These are phyloP conservation scores for Platorchestia sp. DNA, from an alignment of 1,140 invertebrate species.

Conservation along the genomic window DNA sequence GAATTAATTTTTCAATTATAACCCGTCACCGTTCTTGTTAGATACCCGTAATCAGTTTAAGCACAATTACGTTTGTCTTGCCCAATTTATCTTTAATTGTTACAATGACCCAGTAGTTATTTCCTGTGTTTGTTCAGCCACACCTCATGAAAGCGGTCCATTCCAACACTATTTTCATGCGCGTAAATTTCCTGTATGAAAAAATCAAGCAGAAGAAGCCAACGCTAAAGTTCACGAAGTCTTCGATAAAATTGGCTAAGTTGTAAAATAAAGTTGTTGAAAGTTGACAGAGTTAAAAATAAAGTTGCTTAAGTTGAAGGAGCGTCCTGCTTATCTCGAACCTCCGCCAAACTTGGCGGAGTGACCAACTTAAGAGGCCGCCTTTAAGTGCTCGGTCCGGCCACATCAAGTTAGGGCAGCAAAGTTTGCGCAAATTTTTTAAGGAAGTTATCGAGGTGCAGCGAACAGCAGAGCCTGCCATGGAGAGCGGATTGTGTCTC, in stretches of 20 bases:
- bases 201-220: not conserved
- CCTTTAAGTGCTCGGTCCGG: not conserved
- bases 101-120: not conserved
- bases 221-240: not conserved
- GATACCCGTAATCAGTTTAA: too few species aligned
- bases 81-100: not conserved
- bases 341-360: not conserved
- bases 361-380: not conserved
- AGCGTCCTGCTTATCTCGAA: not conserved
- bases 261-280: not conserved
- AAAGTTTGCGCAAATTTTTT: not conserved
- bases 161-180: not conserved
- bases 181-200: not conserved
- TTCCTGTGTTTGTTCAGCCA: not conserved
- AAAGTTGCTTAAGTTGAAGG: not conserved
- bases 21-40: too few species aligned
- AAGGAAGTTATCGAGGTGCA: not conserved
- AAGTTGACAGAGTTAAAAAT: not conserved
- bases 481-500: not conserved
- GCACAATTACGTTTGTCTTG: too few species aligned
- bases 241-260: not conserved
- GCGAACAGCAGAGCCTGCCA: not conserved
- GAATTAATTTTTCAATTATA: too few species aligned
- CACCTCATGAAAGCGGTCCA: not conserved
- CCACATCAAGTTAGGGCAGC: not conserved